phyloP scores from a whole-genome alignment of 2,113 vertebrate species.

The Ammodramus savannarum region DNA sequence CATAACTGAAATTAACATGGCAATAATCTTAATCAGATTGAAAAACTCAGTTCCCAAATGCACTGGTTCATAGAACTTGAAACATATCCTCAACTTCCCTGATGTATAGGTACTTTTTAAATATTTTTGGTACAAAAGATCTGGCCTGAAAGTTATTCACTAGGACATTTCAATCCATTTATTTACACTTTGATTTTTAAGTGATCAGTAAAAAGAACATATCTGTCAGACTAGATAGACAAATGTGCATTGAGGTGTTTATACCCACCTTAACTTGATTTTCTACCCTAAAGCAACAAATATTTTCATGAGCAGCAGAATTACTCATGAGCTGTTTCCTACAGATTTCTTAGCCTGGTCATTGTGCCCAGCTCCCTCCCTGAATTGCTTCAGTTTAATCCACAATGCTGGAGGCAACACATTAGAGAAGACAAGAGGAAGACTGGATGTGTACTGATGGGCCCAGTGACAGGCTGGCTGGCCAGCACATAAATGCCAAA shows the following conservation, averaged over 20 bases:
- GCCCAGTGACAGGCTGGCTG: neutral
- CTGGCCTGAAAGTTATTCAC: neutral
- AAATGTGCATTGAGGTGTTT: neutral
- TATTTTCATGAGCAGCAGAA: neutral
- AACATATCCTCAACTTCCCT: neutral
- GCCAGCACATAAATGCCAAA: neutral
- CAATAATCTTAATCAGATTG: neutral
- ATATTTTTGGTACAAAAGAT: neutral
- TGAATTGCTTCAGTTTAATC: neutral
- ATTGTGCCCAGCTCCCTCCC: neutral
- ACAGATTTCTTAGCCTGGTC: neutral
- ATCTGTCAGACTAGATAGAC: neutral
- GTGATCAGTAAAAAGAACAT: neutral
- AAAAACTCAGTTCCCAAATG: neutral
- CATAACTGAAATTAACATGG: neutral
- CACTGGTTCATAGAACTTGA: neutral
- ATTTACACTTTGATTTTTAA: neutral
- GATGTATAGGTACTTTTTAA: neutral
- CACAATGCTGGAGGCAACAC: neutral
- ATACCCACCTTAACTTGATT: neutral
- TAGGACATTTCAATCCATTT: neutral
- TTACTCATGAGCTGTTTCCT: neutral
- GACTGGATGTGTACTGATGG: neutral
- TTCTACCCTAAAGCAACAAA: neutral
- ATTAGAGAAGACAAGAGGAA: neutral